Evolutionary conservation across 2,797 vertebrate species (phyloP).

Genomic region (Sebastes flavidus): DNA sequence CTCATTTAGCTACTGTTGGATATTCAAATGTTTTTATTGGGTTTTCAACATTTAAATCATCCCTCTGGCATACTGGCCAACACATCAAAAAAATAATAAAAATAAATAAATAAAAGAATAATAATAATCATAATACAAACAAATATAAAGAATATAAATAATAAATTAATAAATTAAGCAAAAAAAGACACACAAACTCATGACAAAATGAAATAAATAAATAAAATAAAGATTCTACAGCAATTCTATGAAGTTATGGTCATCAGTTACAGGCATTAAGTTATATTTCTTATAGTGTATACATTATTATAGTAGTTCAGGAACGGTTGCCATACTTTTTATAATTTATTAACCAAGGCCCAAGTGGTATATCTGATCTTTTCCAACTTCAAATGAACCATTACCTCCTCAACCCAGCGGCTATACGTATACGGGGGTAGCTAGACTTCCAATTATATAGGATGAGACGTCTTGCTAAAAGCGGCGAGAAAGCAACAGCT

Average conservation of each 20-base stretch:
- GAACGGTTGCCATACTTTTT: not conserved
- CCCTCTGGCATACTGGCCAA: no score
- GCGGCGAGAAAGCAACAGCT: not conserved
- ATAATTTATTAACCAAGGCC: not conserved
- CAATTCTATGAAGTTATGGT: not conserved
- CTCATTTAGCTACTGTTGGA: constrained; percentile 23
- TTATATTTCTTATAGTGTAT: not conserved
- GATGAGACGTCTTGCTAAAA: not conserved
- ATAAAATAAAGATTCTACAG: not conserved
- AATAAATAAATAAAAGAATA: not conserved
- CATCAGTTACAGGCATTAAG: not conserved
- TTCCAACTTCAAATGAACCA: not conserved
- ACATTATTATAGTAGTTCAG: not conserved
- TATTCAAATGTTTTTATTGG: not conserved
- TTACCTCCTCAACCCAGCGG: not conserved
- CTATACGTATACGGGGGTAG: not conserved
- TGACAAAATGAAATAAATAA: no score
- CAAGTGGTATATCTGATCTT: not conserved
- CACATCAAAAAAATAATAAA: no score
- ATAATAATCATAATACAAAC: not conserved
- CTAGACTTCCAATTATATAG: not conserved
- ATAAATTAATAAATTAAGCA: not conserved
- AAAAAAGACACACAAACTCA: no score
- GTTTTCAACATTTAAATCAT: no score
- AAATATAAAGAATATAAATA: not conserved